These are phyloP conservation scores for Proterorhinus semilunaris DNA, from an alignment of 2,113 vertebrate species.

Conservation along the genomic window DNA sequence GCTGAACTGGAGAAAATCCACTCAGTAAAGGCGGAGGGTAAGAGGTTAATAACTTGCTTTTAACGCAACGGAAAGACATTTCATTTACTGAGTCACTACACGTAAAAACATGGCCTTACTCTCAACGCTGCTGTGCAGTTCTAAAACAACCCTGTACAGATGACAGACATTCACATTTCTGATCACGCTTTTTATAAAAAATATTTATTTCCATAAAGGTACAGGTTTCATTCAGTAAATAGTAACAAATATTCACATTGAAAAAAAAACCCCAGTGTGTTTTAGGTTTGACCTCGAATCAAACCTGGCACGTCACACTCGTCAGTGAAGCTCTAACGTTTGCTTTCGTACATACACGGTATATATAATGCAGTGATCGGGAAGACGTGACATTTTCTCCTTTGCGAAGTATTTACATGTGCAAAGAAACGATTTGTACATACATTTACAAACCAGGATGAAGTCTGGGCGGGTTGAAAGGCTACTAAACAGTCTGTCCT, in stretches of 20 bases:
- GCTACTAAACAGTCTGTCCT: slow-evolving; percentile 39
- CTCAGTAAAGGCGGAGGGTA: too few species aligned
- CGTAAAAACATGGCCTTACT: too few species aligned
- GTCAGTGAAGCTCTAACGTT: slow-evolving; percentile 22
- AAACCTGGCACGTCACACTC: slow-evolving; percentile 61
- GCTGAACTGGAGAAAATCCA: too few species aligned
- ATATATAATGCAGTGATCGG: slow-evolving; percentile 33
- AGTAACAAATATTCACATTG: slow-evolving; percentile 42
- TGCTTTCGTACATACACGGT: slow-evolving; percentile 31
- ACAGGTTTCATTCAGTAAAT: slow-evolving; percentile 36
- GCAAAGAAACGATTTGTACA: slow-evolving; percentile 41
- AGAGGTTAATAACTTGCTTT: too few species aligned
- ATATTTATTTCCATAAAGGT: slow-evolving; percentile 67
- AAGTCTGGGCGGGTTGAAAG: slow-evolving; percentile 48
- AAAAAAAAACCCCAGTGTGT: slow-evolving; percentile 36
- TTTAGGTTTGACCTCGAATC: slow-evolving; percentile 49
- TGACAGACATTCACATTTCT: slow-evolving; percentile 3
- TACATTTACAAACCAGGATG: slow-evolving; percentile 28
- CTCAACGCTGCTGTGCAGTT: too few species aligned
- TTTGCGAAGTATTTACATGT: slow-evolving; percentile 52
- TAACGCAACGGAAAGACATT: too few species aligned
- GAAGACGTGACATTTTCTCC: slow-evolving; percentile 1
- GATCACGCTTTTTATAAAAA: slow-evolving; percentile 49
- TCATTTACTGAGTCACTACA: too few species aligned
- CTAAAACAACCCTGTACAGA: not conserved